Conservation (phyloP, 2,797 vertebrate species). For the Hypotaenidia okinawae region DNA sequence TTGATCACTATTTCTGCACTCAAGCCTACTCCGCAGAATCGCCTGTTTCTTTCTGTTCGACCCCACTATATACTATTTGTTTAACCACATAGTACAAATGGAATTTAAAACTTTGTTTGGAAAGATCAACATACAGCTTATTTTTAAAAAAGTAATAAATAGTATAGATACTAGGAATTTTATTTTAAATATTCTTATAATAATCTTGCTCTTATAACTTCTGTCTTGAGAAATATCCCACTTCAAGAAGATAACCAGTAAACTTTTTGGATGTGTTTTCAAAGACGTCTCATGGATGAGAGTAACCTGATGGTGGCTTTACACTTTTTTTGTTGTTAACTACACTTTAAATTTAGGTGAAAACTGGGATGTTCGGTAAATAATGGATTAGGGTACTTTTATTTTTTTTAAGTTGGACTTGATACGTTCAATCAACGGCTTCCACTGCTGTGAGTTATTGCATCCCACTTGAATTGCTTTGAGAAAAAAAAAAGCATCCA, state of each 20-base stretch:
- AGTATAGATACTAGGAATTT: background rate
- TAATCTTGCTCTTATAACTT: background rate
- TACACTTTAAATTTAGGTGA: background rate
- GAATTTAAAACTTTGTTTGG: background rate
- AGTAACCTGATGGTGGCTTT: background rate
- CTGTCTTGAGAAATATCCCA: background rate
- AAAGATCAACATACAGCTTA: background rate
- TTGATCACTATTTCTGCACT: background rate
- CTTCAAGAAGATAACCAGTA: background rate
- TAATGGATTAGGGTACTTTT: background rate
- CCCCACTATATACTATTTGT: background rate
- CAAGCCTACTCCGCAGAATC: background rate
- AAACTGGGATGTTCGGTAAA: background rate
- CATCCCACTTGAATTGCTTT: background rate
- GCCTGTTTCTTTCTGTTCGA: background rate
- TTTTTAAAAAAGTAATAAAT: background rate
- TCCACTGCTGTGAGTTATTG: conserved; percentile 1
- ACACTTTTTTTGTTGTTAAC: background rate
- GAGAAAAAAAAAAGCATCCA: background rate
- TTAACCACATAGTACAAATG: background rate
- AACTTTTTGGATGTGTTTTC: background rate
- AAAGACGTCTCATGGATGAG: background rate
- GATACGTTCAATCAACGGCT: background rate
- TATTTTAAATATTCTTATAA: background rate
- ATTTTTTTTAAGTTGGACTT: background rate